Conservation (phyloP, 2,888 invertebrate species). For the Catocala fraxini region DNA sequence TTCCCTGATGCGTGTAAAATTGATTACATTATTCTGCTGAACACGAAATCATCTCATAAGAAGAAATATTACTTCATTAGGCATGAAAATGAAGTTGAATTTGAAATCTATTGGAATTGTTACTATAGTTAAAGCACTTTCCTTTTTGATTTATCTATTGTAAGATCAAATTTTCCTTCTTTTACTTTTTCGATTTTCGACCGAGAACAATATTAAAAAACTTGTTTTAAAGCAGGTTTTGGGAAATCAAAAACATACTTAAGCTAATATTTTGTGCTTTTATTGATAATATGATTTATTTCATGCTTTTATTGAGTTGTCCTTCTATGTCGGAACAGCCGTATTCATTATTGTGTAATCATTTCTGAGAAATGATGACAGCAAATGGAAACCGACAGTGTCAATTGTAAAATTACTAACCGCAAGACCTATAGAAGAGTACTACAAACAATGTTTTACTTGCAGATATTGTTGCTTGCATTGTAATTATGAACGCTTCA, state of each 20-base stretch:
- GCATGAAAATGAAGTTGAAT: slow-evolving; percentile 1
- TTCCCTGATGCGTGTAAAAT: slow-evolving; percentile 20
- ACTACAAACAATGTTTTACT: background rate
- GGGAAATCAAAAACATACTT: background rate
- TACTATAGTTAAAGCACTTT: background rate
- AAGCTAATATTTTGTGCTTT: too few relatives aligned
- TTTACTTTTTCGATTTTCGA: too few relatives aligned
- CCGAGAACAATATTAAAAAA: too few relatives aligned
- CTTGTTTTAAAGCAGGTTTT: background rate
- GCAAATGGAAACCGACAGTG: slow-evolving; percentile 23
- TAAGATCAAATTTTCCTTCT: too few relatives aligned
- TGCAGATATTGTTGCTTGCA: slow-evolving; percentile 3
- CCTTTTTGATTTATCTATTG: background rate
- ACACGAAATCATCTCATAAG: slow-evolving; percentile 6
- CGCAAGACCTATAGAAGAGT: slow-evolving; percentile 32
- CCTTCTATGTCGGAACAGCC: background rate
- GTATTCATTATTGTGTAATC: slow-evolving; percentile 12
- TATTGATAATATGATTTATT: too few relatives aligned
- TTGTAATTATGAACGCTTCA: background rate
- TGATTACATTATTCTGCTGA: slow-evolving; percentile 8
- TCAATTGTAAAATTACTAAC: slow-evolving; percentile 41
- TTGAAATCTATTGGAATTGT: background rate
- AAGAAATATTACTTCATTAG: slow-evolving; percentile 5
- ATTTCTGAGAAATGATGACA: slow-evolving; percentile 30
- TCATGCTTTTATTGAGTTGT: background rate